Conservation (phyloP, 2,113 vertebrate species). For the Corythoichthys haematopterus region DNA sequence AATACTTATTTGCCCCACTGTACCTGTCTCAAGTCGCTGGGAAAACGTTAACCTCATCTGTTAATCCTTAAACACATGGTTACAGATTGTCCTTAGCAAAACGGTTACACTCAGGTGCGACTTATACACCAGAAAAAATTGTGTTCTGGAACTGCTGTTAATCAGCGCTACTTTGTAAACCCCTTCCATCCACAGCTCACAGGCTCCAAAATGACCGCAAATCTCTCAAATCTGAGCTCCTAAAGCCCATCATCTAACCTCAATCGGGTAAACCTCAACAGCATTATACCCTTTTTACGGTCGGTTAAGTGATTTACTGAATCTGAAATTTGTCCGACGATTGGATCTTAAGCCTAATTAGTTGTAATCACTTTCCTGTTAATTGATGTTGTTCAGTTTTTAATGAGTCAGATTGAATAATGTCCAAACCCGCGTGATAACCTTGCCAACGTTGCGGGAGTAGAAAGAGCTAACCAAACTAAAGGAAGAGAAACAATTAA, state of each 20-base stretch:
- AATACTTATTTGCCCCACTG: too few species aligned
- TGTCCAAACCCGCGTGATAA: background rate
- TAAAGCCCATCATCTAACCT: conserved; percentile 37
- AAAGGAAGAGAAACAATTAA: conserved; percentile 45
- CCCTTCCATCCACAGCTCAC: conserved; percentile 20
- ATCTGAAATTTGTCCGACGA: background rate
- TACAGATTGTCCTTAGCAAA: too few species aligned
- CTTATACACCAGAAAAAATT: too few species aligned
- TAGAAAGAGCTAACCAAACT: conserved; percentile 24
- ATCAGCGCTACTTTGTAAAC: conserved; percentile 49
- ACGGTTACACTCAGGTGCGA: too few species aligned
- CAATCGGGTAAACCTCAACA: conserved; percentile 32
- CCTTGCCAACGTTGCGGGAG: background rate
- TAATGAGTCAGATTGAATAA: background rate
- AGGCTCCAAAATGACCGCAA: conserved; percentile 43
- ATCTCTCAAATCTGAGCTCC: conserved; percentile 38
- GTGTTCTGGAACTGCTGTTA: conserved; percentile 36
- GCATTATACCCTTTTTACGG: conserved; percentile 9
- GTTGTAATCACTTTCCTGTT: background rate
- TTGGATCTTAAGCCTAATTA: background rate
- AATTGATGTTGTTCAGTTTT: background rate
- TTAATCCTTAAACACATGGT: background rate
- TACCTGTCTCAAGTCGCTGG: background rate
- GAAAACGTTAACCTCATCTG: background rate
- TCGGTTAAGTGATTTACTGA: conserved; percentile 1